phyloP scores from a whole-genome alignment of 2,888 invertebrate genomes.

The Habrosyne pyritoides region DNA sequence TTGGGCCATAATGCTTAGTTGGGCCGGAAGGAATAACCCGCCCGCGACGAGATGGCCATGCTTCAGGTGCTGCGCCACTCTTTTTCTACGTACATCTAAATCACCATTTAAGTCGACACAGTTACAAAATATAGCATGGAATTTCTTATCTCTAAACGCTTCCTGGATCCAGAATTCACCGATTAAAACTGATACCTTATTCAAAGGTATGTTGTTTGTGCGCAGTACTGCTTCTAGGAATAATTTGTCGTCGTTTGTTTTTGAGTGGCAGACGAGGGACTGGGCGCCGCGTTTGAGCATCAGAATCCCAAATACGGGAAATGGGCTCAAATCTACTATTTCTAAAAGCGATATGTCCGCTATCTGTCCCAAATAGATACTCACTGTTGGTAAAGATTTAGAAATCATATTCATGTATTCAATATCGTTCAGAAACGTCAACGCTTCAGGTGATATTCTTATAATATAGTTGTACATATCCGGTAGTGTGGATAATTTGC shows the following conservation, averaged over 20 bases:
- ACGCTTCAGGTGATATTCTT: conserved; percentile 6
- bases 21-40: conserved; percentile 14
- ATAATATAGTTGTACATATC: background rate
- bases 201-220: conserved; percentile 9
- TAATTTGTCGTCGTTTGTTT: conserved; percentile 5
- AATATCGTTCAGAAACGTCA: conserved; percentile 18
- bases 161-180: conserved; percentile 6
- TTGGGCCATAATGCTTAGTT: conserved; percentile 11
- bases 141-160: conserved; percentile 9
- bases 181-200: conserved; percentile 9
- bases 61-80: conserved; percentile 5
- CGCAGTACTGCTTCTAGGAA: conserved; percentile 12
- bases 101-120: conserved; percentile 13
- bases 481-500: background rate
- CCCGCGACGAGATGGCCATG: conserved; percentile 10
- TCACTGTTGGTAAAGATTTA: background rate
- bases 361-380: conserved; percentile 11
- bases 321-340: conserved; percentile 77
- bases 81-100: conserved; percentile 10
- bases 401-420: conserved; percentile 25
- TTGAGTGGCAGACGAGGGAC: conserved; percentile 49
- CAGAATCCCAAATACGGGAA: conserved; percentile 80
- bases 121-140: conserved; percentile 14
- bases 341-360: conserved; percentile 13
- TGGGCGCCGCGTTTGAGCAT: conserved; percentile 62